Evolutionary conservation across 2,888 invertebrate genomes (phyloP).

Genomic region (Eudasyphora cyanicolor): DNA sequence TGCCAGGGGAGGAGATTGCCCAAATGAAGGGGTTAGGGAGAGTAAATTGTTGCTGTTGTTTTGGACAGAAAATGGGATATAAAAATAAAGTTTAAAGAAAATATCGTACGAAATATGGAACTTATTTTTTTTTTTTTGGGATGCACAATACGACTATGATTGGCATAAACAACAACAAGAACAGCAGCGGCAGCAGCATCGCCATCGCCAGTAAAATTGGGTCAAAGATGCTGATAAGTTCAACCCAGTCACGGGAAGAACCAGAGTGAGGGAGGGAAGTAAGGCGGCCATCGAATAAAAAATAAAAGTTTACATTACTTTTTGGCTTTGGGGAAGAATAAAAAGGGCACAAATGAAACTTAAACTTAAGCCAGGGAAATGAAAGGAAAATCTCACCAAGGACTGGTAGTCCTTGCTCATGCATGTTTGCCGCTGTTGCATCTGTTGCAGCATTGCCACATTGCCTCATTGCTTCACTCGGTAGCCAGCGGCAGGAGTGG

Average conservation of each 20-base stretch:
- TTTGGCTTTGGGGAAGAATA: slow-evolving; percentile 24
- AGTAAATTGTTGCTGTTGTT: slow-evolving; percentile 12
- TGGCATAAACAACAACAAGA: slow-evolving; percentile 3
- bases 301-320: slow-evolving; percentile 31
- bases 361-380: slow-evolving; percentile 14
- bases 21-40: background rate
- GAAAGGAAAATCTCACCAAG: background rate
- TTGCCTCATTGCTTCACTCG: no score
- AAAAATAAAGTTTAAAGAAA: slow-evolving; percentile 34
- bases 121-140: background rate
- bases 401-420: no score
- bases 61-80: no score
- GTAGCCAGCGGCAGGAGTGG: no score
- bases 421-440: no score
- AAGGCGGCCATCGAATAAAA: background rate
- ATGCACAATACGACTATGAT: background rate
- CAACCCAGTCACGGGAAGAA: slow-evolving; percentile 11
- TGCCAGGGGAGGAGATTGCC: slow-evolving; percentile 44
- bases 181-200: background rate
- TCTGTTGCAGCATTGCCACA: no score
- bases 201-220: slow-evolving; percentile 53
- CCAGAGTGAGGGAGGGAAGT: slow-evolving; percentile 30
- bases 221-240: slow-evolving; percentile 65
- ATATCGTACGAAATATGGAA: slow-evolving; percentile 1
- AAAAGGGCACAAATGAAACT: background rate